Evolutionary conservation across 2,113 vertebrate species (phyloP), one percentile per base, ranked within the genome.

Genomic region (Falcunculus frontatus): DNA sequence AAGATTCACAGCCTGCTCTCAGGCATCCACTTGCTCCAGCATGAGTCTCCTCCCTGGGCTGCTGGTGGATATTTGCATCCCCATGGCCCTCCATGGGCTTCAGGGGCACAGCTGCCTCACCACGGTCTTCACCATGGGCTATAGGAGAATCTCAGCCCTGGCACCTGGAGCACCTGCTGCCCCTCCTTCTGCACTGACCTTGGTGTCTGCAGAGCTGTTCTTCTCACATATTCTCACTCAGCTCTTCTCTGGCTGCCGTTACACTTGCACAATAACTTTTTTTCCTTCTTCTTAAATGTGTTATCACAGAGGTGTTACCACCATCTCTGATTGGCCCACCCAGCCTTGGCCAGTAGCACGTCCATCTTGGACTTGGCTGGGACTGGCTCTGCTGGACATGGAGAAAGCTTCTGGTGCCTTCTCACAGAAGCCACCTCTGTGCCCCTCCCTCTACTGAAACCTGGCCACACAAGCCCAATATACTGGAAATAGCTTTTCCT

Each of bases 1-100:
- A 1, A 4, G 16, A 8, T 5, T 57, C 26, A 57, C 9, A 35
- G 4, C 8, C 16, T 75, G 10, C 5, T 65, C 5, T 65, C 20
- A 30, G 35, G 10, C 35, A 49, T 23, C 30, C 20, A 16, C 6
- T 16, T 57, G 25, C 20, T 49, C 35, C 1, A 1, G 60, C 0
- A 1, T 35, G 52, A 30, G 7, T 8, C 13, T 35, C 5, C 10
- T 30, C 15, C 35, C 1, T 0, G 2, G 30, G 13, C 25, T 70
- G 25, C 25, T 42, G 44, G 11, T 41, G 44, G 15, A 82, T 70
- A 30, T 69, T 14, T 50, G 5, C 23, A 41, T 9, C 12, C 30
- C 25, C 1, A 0, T n/a, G 44, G 6, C 1, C 4, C 79, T 59
- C 65, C 44, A 4, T 35, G 65, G 35, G 35, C 53, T 49, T 23